These are phyloP conservation scores for Latrodectus hesperus DNA, from an alignment of 2,888 invertebrate genomes.

Conservation along the genomic window DNA sequence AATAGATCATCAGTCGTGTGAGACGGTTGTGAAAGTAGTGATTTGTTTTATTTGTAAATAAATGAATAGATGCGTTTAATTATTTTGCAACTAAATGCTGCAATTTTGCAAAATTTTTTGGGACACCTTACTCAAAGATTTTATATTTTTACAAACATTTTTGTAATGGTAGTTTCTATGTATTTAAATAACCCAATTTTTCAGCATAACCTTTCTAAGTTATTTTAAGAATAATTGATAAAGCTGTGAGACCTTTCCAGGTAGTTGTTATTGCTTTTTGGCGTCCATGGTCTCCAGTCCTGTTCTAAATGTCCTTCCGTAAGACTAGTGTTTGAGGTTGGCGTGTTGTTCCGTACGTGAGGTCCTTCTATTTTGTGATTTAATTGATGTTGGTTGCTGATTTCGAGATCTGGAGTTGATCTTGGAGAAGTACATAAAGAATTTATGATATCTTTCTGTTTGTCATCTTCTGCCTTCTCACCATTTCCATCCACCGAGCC, in stretches of 20 bases:
- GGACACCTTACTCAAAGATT: too few species aligned
- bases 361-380: slow-evolving; percentile 10
- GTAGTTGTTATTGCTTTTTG: slow-evolving; percentile 62
- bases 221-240: background rate
- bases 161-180: too few species aligned
- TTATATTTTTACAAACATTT: too few species aligned
- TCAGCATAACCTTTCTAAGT: too few species aligned
- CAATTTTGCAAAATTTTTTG: too few species aligned
- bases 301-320: slow-evolving; percentile 57
- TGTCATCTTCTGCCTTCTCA: slow-evolving; percentile 20
- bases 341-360: slow-evolving; percentile 37
- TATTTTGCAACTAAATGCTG: too few species aligned
- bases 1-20: too few species aligned
- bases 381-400: slow-evolving; percentile 36
- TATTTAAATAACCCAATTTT: too few species aligned
- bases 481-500: slow-evolving; percentile 24
- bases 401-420: slow-evolving; percentile 55
- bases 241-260: slow-evolving; percentile 30
- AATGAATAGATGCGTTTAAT: too few species aligned
- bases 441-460: slow-evolving; percentile 30
- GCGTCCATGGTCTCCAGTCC: slow-evolving; percentile 66
- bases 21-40: too few species aligned
- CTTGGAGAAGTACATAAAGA: slow-evolving; percentile 45
- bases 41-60: too few species aligned
- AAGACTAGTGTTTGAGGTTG: slow-evolving; percentile 30